Evolutionary conservation across 1,140 invertebrate species (phyloP).

Genomic region (Drosophila prosaltans): DNA sequence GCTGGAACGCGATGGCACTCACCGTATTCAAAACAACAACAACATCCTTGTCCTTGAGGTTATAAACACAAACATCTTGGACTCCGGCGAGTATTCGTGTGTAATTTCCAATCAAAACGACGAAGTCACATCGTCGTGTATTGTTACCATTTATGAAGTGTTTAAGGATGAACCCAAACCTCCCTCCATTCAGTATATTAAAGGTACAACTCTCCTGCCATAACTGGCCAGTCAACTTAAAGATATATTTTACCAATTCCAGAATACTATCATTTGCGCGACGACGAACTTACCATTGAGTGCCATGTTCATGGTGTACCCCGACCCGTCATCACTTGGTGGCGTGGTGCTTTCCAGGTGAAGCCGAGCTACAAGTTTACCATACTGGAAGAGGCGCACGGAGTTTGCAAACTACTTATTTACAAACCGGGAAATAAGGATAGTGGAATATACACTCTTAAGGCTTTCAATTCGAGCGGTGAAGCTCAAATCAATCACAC

Average conservation of each 20-base stretch:
- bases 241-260: conserved; percentile 41
- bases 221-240: not conserved
- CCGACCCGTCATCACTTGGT: conserved; percentile 74
- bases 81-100: conserved; percentile 90
- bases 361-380: conserved; percentile 81
- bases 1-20: conserved; percentile 84
- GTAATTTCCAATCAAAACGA: conserved; percentile 90
- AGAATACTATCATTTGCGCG: conserved; percentile 82
- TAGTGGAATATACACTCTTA: conserved; percentile 86
- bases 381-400: conserved; percentile 81
- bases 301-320: conserved; percentile 77
- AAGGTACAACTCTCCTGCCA: conserved; percentile 62
- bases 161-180: conserved; percentile 82
- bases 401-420: conserved; percentile 85
- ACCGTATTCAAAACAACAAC: conserved; percentile 86
- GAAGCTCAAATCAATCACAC: conserved; percentile 84
- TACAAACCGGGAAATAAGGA: conserved; percentile 85
- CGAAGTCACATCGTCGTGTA: conserved; percentile 87
- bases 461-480: conserved; percentile 87
- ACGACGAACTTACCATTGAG: conserved; percentile 81
- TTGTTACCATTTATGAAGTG: conserved; percentile 82
- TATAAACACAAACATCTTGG: conserved; percentile 85
- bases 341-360: conserved; percentile 74
- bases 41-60: conserved; percentile 92
- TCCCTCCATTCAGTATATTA: conserved; percentile 78